phyloP scores from a whole-genome alignment of 2,113 vertebrate genomes.

The Apodemus sylvaticus region DNA sequence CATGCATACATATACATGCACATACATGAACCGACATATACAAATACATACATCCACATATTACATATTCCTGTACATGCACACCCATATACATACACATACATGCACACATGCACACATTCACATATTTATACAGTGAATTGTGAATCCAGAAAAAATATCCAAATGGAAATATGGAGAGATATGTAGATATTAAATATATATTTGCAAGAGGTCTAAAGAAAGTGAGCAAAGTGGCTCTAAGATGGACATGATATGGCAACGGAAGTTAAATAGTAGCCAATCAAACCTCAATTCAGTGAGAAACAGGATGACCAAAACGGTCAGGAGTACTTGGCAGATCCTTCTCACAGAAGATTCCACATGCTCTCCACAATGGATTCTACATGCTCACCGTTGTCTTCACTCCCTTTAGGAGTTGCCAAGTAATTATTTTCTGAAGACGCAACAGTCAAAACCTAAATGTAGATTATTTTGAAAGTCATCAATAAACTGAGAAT shows the following conservation, averaged over 20 bases:
- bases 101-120: no score
- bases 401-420: neutral
- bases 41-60: neutral
- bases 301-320: neutral
- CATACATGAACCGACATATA: neutral
- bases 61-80: no score
- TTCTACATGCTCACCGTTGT: neutral
- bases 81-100: no score
- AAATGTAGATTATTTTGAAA: neutral
- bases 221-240: neutral
- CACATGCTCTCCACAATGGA: no score
- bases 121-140: neutral
- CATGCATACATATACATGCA: neutral
- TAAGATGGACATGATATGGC: no score
- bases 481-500: neutral
- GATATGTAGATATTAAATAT: neutral
- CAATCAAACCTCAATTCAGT: neutral
- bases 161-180: neutral
- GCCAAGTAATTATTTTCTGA: neutral
- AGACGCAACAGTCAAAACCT: neutral
- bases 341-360: neutral
- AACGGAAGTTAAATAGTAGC: neutral
- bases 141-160: neutral
- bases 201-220: neutral
- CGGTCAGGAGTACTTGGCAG: neutral